Percentiles rank a stretch among this genome's conserved stretches.
phyloP scores from a whole-genome alignment of 1,140 invertebrate species.

The Zophobas atratus region DNA sequence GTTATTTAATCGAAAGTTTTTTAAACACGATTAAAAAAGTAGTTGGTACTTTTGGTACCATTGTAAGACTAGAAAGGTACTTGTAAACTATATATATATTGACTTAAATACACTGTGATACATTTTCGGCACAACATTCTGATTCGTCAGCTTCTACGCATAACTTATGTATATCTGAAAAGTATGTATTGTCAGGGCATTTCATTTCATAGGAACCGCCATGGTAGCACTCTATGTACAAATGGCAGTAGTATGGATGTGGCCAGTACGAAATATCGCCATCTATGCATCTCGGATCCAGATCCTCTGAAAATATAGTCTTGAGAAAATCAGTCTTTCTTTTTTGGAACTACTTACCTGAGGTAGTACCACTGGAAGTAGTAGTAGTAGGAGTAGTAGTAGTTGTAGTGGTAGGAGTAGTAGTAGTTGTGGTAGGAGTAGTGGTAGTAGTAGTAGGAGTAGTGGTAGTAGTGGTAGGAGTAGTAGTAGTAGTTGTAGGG shows the following conservation, averaged over 20 bases:
- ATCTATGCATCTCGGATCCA: slow-evolving; percentile 17
- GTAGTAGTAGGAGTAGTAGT: too few relatives aligned
- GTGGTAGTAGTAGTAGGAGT: too few relatives aligned
- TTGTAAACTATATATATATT: neutral
- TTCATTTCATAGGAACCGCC: slow-evolving; percentile 7
- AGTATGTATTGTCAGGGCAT: slow-evolving; percentile 11
- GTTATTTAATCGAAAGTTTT: too few relatives aligned
- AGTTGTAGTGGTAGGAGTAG: too few relatives aligned
- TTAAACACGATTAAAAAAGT: too few relatives aligned
- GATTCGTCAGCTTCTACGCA: neutral
- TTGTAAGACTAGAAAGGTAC: neutral
- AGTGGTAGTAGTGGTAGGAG: too few relatives aligned
- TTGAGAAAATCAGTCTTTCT: neutral
- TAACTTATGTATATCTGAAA: slow-evolving; percentile 1
- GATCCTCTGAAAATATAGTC: neutral
- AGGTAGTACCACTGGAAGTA: too few relatives aligned
- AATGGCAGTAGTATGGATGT: neutral
- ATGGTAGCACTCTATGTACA: slow-evolving; percentile 28
- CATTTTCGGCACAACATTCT: neutral
- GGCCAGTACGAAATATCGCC: neutral
- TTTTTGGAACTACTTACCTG: too few relatives aligned
- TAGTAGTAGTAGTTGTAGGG: too few relatives aligned
- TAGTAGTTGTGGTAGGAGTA: too few relatives aligned
- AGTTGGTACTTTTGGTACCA: too few relatives aligned
- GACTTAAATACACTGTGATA: slow-evolving; percentile 7